phyloP scores from a whole-genome alignment of 2,113 vertebrate genomes.

The Gavialis gangeticus region DNA sequence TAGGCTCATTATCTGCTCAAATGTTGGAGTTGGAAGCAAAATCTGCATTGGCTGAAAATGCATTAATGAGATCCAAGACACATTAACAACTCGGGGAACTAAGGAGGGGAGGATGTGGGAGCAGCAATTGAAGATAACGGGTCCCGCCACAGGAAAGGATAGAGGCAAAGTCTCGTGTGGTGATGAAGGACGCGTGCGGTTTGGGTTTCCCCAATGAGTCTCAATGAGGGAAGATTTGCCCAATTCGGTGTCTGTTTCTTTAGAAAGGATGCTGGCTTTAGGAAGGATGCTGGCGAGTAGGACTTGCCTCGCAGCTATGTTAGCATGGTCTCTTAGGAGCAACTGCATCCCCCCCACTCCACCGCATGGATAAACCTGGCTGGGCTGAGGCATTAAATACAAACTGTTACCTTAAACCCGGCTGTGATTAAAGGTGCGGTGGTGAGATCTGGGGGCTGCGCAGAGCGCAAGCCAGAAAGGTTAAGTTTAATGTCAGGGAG shows the following conservation, averaged over 20 bases:
- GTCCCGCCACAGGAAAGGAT: neutral
- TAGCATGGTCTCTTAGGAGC: neutral
- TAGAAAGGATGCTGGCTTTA: neutral
- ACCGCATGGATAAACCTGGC: neutral
- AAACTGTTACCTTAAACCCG: neutral
- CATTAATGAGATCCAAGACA: slow-evolving; percentile 47
- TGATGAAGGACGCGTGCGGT: neutral
- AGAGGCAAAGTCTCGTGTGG: neutral
- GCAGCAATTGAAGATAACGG: slow-evolving; percentile 19
- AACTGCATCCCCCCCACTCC: neutral
- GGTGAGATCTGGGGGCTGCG: slow-evolving; percentile 11
- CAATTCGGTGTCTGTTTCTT: neutral
- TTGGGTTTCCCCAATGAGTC: neutral
- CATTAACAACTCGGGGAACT: slow-evolving; percentile 21
- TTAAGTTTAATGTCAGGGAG: slow-evolving; percentile 46
- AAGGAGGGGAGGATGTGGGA: neutral
- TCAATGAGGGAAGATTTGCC: neutral
- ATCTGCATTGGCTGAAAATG: slow-evolving; percentile 8
- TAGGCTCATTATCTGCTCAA: slow-evolving; percentile 13
- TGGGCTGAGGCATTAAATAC: slow-evolving; percentile 11
- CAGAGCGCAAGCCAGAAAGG: slow-evolving; percentile 30
- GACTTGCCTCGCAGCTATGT: neutral
- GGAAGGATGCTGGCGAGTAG: neutral
- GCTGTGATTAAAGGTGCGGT: neutral
- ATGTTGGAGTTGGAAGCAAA: neutral